Percentiles rank a stretch among this genome's conserved stretches.
Evolutionary conservation across 2,797 vertebrate genomes (phyloP).

Genomic region (Semaprochilodus insignis): DNA sequence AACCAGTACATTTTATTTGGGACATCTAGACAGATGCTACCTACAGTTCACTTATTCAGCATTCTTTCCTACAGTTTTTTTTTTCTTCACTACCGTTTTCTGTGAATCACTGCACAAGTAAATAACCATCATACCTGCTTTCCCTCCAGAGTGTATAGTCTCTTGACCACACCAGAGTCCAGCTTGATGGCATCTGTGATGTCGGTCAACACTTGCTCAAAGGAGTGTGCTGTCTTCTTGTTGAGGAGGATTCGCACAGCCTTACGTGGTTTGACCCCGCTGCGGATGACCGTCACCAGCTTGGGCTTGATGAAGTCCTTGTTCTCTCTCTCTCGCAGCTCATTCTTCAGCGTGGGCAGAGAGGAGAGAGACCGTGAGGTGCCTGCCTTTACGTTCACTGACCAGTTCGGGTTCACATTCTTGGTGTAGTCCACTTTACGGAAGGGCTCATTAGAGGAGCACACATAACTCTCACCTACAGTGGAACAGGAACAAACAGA

Average conservation of each 20-base stretch:
- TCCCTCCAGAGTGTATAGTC: constrained; percentile 94
- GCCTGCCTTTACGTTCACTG: constrained; percentile 87
- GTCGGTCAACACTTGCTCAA: constrained; percentile 96
- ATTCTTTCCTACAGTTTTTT: not conserved
- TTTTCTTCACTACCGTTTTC: no score
- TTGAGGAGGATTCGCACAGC: constrained; percentile 96
- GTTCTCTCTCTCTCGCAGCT: constrained; percentile 81
- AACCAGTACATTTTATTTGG: no score
- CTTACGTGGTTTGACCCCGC: constrained; percentile 96
- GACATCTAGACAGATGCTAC: no score
- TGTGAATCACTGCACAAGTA: not conserved
- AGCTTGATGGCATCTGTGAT: constrained; percentile 98
- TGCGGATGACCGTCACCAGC: constrained; percentile 95
- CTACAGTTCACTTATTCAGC: no score
- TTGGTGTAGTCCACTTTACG: constrained; percentile 95
- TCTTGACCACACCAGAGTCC: constrained; percentile 94
- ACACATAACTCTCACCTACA: constrained; percentile 96
- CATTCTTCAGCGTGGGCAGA: constrained; percentile 79
- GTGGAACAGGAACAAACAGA: not conserved
- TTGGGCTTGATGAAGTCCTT: constrained; percentile 99
- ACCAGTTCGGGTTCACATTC: constrained; percentile 97
- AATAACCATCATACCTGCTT: constrained; percentile 86
- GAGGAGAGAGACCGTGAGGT: constrained; percentile 85
- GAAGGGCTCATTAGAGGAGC: constrained; percentile 93
- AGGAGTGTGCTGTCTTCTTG: constrained; percentile 98